Evolutionary conservation across 2,113 vertebrate species (phyloP).

Genomic region (Oncorhynchus keta): DNA sequence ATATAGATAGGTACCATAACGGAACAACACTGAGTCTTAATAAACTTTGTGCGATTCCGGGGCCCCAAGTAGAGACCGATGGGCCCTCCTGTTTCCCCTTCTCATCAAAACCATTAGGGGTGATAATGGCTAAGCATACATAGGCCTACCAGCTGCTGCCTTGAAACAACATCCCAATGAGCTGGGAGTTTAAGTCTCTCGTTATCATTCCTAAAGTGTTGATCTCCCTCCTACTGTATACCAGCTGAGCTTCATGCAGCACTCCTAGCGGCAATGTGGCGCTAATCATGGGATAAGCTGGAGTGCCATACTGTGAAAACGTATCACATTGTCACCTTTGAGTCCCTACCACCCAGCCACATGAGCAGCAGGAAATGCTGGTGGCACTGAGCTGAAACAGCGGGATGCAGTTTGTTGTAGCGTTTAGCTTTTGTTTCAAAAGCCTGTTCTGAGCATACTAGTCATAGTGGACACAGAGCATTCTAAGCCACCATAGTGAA

Average conservation of each 20-base stretch:
- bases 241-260: constrained; percentile 18
- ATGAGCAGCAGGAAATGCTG: constrained; percentile 19
- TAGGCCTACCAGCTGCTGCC: constrained; percentile 60
- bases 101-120: constrained; percentile 58
- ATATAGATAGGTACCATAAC: constrained; percentile 48
- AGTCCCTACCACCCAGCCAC: constrained; percentile 28
- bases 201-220: constrained; percentile 56
- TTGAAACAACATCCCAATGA: constrained; percentile 53
- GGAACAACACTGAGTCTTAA: constrained; percentile 46
- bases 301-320: constrained; percentile 45
- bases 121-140: constrained; percentile 56
- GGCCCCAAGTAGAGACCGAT: constrained; percentile 29
- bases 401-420: constrained; percentile 44
- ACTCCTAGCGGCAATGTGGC: constrained; percentile 18
- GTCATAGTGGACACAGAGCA: not conserved
- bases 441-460: constrained; percentile 14
- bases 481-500: not conserved
- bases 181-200: constrained; percentile 50
- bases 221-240: constrained; percentile 32
- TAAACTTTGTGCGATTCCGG: constrained; percentile 25
- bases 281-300: constrained; percentile 47
- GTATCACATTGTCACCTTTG: constrained; percentile 52
- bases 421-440: constrained; percentile 47
- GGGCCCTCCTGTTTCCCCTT: constrained; percentile 40
- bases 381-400: constrained; percentile 41